Conservation (phyloP, 2,888 invertebrate genomes). For the Troides oblongomaculatus region DNA sequence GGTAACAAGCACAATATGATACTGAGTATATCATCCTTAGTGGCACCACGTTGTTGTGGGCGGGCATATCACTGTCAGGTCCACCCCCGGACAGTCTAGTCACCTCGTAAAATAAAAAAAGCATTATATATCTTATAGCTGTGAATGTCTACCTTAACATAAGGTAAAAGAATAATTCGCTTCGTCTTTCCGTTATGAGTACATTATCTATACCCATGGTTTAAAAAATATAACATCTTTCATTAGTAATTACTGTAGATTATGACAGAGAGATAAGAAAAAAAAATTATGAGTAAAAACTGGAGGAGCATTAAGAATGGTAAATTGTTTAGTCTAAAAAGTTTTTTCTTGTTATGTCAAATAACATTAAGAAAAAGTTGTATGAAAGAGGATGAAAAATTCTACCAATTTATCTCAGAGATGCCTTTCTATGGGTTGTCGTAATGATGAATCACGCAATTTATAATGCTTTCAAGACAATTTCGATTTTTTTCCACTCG, state of each 20-base stretch:
- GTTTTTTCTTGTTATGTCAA: background rate
- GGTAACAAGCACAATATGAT: too few relatives aligned
- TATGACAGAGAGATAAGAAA: background rate
- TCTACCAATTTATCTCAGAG: conserved; percentile 22
- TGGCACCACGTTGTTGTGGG: too few relatives aligned
- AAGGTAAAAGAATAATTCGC: too few relatives aligned
- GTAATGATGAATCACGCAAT: conserved; percentile 25
- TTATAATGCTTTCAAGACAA: conserved; percentile 25
- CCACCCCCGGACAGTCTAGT: too few relatives aligned
- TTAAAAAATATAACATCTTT: too few relatives aligned
- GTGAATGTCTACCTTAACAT: too few relatives aligned
- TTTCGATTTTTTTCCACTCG: conserved; percentile 6
- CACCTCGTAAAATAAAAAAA: too few relatives aligned
- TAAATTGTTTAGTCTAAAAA: background rate
- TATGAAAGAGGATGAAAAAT: conserved; percentile 22
- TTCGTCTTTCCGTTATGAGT: too few relatives aligned
- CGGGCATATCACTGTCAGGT: too few relatives aligned
- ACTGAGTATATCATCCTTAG: too few relatives aligned
- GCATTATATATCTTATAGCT: too few relatives aligned
- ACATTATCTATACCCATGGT: too few relatives aligned
- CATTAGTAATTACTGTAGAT: background rate
- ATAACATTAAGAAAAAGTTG: conserved; percentile 19
- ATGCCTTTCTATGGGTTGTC: conserved; percentile 25
- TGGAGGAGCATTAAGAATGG: background rate
- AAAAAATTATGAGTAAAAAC: background rate